phyloP scores from a whole-genome alignment of 1,140 invertebrate species.

The Papilio polytes region DNA sequence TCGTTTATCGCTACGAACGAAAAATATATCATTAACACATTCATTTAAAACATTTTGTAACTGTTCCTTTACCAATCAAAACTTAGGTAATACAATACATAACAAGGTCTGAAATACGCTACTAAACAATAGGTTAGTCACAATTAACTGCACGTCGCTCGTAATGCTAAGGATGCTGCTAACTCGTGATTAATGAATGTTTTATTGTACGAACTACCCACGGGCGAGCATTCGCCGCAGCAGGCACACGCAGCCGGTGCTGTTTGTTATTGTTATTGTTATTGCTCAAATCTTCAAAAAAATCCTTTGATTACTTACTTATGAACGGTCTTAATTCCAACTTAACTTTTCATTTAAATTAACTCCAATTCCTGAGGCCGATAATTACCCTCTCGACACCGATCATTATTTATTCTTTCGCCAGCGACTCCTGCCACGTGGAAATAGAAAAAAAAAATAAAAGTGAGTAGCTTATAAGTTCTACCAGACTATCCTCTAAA shows the following conservation, averaged over 20 bases:
- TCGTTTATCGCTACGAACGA: too few species aligned
- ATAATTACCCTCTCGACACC: too few species aligned
- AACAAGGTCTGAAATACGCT: background rate
- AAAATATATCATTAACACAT: too few species aligned
- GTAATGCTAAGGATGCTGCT: slow-evolving; percentile 64
- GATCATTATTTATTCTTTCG: too few species aligned
- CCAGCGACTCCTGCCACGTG: too few species aligned
- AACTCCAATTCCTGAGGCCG: too few species aligned
- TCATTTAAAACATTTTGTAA: too few species aligned
- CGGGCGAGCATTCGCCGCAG: slow-evolving; percentile 50
- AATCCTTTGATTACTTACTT: background rate
- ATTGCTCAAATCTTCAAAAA: background rate
- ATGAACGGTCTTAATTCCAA: too few species aligned
- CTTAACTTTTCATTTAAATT: too few species aligned
- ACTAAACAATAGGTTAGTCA: slow-evolving; percentile 50
- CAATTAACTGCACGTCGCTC: slow-evolving; percentile 55
- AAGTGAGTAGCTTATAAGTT: too few species aligned
- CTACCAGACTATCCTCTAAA: too few species aligned
- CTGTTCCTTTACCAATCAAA: background rate
- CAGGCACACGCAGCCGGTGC: slow-evolving; percentile 38
- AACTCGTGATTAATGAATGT: slow-evolving; percentile 79
- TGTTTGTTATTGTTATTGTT: background rate
- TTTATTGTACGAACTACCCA: slow-evolving; percentile 73
- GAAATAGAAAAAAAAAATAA: too few species aligned
- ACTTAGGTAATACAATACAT: background rate